Conservation (phyloP, 2,113 vertebrate species). For the Varanus komodoensis region DNA sequence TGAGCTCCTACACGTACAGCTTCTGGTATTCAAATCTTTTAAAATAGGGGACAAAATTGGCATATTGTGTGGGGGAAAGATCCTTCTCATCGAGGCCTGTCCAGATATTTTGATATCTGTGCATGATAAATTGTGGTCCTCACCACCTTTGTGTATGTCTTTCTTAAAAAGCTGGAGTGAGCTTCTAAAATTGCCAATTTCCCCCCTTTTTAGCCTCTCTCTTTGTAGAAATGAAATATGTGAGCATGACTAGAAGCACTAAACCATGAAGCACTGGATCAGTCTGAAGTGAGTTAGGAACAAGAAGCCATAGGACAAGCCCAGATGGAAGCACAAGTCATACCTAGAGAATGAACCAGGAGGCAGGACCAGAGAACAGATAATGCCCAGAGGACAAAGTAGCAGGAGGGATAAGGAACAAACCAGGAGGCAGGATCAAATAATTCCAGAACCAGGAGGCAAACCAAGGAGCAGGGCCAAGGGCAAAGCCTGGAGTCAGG, state of each 20-base stretch:
- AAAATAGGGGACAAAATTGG: background rate
- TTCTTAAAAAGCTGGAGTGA: background rate
- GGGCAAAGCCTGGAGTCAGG: too few species aligned
- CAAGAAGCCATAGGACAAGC: background rate
- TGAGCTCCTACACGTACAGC: conserved; percentile 52
- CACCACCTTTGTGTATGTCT: background rate
- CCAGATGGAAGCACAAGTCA: background rate
- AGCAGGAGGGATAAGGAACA: too few species aligned
- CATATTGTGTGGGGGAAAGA: background rate
- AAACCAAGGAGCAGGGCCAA: too few species aligned
- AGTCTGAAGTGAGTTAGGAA: background rate
- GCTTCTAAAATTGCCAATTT: background rate
- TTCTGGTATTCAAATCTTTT: conserved; percentile 43
- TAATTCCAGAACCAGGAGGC: too few species aligned
- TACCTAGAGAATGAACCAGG: background rate
- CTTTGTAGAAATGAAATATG: background rate
- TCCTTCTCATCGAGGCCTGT: background rate
- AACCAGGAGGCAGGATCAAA: too few species aligned
- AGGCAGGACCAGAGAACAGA: background rate
- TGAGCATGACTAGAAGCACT: background rate
- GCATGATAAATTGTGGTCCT: background rate
- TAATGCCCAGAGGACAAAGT: too few species aligned
- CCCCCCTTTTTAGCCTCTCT: background rate
- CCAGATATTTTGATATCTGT: background rate
- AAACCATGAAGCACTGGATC: background rate